phyloP scores from a whole-genome alignment of 2,888 invertebrate species.

The Zelleria hepariella region DNA sequence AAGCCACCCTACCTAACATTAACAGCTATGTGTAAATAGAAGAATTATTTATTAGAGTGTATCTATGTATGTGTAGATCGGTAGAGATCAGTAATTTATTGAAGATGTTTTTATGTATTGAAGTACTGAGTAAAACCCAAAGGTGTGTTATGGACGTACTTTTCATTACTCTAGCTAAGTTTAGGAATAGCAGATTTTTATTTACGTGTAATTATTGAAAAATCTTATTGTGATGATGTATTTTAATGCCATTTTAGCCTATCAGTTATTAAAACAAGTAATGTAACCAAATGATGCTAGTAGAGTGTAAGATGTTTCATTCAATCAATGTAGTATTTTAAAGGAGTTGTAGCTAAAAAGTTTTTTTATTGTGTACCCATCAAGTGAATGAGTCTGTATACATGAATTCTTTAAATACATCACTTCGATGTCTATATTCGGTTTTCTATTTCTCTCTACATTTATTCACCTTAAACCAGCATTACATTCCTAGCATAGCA shows the following conservation, averaged over 20 bases:
- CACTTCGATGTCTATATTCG: conserved; percentile 50
- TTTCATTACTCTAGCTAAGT: conserved; percentile 8
- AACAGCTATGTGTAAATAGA: background rate
- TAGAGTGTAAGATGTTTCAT: conserved; percentile 60
- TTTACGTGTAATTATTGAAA: conserved; percentile 45
- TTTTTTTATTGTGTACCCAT: conserved; percentile 56
- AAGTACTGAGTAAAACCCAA: conserved; percentile 6
- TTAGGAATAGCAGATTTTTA: conserved; percentile 17
- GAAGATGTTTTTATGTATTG: conserved; percentile 1
- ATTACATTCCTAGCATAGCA: too few relatives aligned
- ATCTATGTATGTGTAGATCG: background rate
- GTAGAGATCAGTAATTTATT: conserved; percentile 12
- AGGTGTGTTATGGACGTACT: conserved; percentile 7
- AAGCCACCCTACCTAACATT: background rate
- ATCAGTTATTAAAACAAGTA: conserved; percentile 56
- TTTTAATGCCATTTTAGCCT: conserved; percentile 67
- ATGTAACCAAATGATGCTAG: conserved; percentile 70
- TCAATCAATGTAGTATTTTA: conserved; percentile 43
- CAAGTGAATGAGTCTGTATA: conserved; percentile 62
- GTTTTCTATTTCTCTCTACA: conserved; percentile 11
- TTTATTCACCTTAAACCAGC: background rate
- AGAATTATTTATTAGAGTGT: background rate
- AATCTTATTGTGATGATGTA: conserved; percentile 61
- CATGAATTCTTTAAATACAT: conserved; percentile 65
- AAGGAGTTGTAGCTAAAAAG: conserved; percentile 53